Evolutionary conservation across 1,140 invertebrate species (phyloP), one percentile per base, ranked within the genome.

Genomic region (Aphis craccivora): DNA sequence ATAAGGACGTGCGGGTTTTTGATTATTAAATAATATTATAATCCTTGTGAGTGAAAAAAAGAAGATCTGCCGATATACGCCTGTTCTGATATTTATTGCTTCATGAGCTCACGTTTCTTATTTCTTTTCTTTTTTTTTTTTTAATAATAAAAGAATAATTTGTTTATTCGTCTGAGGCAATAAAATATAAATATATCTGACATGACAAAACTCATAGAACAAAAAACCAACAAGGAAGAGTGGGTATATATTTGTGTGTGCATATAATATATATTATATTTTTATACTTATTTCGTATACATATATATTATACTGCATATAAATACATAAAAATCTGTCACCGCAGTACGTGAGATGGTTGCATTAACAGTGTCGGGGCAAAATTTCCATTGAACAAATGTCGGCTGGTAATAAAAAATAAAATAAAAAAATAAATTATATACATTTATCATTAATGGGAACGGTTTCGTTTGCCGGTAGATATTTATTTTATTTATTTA

Each of bases 171-270:
- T 84, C 48, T 40, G 91, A 93, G 55, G 91, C 91, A 93, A 93
- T 93, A 93, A 93, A 93, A 93, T 93, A 93, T 84, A 93, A 93
- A 93, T 93, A 93, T 93, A 93, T 91, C 55, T 90, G 89, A 90
- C 89, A 90, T 67, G 89, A 90, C 37, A 45, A 90, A 90, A 67
- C 55, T 90, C 89, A 90, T 90, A 90, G 89, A 90, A 90, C 53
- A 90, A 90, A 90, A 90, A 90, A 88, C 60, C 37, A 90, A 90
- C 37, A 45, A 60, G 37, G 23, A 67, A 90, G 25, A 67, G 55
- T 90, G 89, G 89, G 18, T n/a, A 25, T 55, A 55, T 55, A 76
- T 67, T 25, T 40, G 60, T 76, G 14, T 40, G 81, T 83, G 81
- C 37, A 23, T 40, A 83, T 40, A 76, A 83, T 83, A 86, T 86